Evolutionary conservation across 1,140 invertebrate genomes (phyloP).

Genomic region (Neodiprion virginianus): DNA sequence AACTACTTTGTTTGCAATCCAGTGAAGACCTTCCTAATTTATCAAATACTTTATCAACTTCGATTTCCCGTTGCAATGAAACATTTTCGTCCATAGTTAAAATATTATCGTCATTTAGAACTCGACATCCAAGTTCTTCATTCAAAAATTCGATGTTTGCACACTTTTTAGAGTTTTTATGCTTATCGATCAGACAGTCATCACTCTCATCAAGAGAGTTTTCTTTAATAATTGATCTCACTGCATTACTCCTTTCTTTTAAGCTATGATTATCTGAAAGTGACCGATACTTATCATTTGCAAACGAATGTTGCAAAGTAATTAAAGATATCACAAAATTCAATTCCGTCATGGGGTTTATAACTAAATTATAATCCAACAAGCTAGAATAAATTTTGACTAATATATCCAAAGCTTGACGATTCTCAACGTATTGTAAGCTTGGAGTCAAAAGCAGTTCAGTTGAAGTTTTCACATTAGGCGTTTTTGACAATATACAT

Average conservation of each 20-base stretch:
- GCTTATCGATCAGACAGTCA: not conserved
- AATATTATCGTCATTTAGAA: slow-evolving; percentile 28
- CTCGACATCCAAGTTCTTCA: slow-evolving; percentile 37
- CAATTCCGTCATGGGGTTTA: slow-evolving; percentile 67
- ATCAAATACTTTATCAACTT: slow-evolving; percentile 18
- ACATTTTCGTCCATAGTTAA: not conserved
- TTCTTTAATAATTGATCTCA: not conserved
- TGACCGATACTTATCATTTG: slow-evolving; percentile 13
- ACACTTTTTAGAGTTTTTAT: slow-evolving; percentile 22
- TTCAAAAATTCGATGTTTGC: slow-evolving; percentile 33
- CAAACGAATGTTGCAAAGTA: slow-evolving; percentile 38
- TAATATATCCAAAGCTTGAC: slow-evolving; percentile 53
- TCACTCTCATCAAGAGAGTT: slow-evolving; percentile 16
- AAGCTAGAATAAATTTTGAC: slow-evolving; percentile 58
- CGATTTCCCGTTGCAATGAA: not conserved
- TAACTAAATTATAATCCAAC: slow-evolving; percentile 59
- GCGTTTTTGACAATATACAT: slow-evolving; percentile 22
- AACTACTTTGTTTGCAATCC: slow-evolving; percentile 14
- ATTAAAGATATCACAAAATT: slow-evolving; percentile 67
- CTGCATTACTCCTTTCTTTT: not conserved
- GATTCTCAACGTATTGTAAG: slow-evolving; percentile 51
- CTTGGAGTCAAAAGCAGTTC: slow-evolving; percentile 40
- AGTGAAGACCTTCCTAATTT: slow-evolving; percentile 8
- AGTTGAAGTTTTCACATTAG: slow-evolving; percentile 28
- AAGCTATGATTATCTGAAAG: not conserved